Evolutionary conservation across 2,888 invertebrate genomes (phyloP).

Genomic region (Deroplatys truncata): DNA sequence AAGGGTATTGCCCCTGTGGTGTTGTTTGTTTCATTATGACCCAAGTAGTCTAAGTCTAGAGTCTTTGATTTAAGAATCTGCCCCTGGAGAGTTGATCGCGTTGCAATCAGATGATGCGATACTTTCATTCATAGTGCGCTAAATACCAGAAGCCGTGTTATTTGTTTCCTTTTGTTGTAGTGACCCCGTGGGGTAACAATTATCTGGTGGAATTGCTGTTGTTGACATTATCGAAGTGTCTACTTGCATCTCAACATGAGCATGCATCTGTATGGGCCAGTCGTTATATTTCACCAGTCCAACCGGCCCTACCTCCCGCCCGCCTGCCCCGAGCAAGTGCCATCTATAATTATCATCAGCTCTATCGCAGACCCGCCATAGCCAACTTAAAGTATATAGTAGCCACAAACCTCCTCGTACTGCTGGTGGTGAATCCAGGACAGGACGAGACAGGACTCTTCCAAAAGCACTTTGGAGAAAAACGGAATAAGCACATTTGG

Average conservation of each 20-base stretch:
- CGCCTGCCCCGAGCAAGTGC: not conserved
- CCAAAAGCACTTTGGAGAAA: no score
- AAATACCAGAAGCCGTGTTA: not conserved
- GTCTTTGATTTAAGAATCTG: not conserved
- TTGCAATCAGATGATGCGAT: not conserved
- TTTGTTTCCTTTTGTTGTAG: not conserved
- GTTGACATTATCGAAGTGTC: constrained; percentile 3
- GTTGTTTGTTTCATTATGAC: no score
- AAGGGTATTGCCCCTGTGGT: no score
- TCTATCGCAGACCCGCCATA: not conserved
- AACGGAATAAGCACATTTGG: no score
- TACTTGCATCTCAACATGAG: not conserved
- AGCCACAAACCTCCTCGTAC: not conserved
- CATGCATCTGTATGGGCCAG: not conserved
- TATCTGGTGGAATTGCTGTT: not conserved
- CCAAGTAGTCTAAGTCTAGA: no score
- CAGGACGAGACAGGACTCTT: not conserved
- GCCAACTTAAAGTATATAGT: constrained; percentile 15
- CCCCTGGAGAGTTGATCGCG: not conserved
- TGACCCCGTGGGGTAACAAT: not conserved
- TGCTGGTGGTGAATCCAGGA: not conserved
- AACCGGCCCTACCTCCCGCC: not conserved
- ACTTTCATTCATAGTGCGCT: not conserved
- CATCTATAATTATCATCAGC: constrained; percentile 7
- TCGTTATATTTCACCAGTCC: not conserved